Conservation (phyloP, 2,797 vertebrate genomes). For the Hydrophis major region DNA sequence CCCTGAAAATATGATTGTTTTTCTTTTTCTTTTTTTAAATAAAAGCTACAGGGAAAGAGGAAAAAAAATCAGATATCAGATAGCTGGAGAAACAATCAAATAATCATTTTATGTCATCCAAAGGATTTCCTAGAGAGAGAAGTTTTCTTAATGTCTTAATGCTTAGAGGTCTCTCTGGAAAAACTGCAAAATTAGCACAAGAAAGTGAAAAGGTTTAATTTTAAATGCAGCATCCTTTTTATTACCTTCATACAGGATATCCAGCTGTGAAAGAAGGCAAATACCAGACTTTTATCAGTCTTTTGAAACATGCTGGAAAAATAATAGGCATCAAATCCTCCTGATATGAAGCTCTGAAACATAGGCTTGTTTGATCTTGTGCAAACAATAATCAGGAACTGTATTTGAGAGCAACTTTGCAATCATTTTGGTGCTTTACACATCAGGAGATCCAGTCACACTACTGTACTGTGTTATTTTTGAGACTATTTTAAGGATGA, state of each 20-base stretch:
- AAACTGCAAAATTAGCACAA: not conserved
- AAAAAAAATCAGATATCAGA: not conserved
- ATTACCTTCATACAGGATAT: not conserved
- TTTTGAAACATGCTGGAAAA: not conserved
- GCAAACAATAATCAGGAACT: not conserved
- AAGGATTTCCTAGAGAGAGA: not conserved
- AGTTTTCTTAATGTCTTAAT: not conserved
- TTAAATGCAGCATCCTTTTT: not conserved
- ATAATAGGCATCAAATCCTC: not conserved
- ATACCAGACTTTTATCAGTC: not conserved
- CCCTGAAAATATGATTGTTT: not conserved
- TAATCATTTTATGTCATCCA: not conserved
- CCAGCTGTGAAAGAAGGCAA: not conserved
- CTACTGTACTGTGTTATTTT: not conserved
- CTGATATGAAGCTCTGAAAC: not conserved
- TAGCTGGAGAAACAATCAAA: not conserved
- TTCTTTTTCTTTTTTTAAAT: not conserved
- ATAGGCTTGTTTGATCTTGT: not conserved
- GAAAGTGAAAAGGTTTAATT: not conserved
- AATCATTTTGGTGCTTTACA: not conserved
- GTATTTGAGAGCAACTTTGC: not conserved
- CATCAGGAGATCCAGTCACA: not conserved
- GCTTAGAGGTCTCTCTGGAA: not conserved
- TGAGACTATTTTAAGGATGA: not conserved
- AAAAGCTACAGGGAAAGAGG: not conserved